These are phyloP conservation scores for Ormia ochracea DNA, from an alignment of 2,888 invertebrate species.

Conservation along the genomic window DNA sequence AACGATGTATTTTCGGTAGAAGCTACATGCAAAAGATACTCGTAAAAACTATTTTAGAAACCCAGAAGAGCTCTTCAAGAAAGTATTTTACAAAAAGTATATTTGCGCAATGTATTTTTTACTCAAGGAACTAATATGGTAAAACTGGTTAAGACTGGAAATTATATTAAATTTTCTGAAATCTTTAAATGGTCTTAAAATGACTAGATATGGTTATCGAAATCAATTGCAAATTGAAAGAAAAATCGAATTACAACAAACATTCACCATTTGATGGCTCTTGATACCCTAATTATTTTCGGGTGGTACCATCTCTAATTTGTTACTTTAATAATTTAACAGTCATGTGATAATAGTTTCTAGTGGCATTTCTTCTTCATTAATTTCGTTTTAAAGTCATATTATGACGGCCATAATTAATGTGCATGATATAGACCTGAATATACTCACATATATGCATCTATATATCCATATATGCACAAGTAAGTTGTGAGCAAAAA, in stretches of 20 bases:
- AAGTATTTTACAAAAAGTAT: no score
- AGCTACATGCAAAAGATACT: no score
- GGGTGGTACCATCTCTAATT: conserved; percentile 33
- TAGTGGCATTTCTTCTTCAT: conserved; percentile 17
- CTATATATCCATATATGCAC: not conserved
- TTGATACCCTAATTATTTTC: conserved; percentile 49
- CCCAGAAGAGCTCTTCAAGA: no score
- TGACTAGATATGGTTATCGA: no score
- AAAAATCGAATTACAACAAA: not conserved
- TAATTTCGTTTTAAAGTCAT: conserved; percentile 29
- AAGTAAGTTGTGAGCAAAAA: no score
- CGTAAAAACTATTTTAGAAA: no score
- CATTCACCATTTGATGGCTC: conserved; percentile 11
- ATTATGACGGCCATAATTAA: not conserved
- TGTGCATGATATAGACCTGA: not conserved
- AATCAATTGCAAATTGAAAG: not conserved
- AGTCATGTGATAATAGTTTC: conserved; percentile 36
- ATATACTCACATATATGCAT: not conserved
- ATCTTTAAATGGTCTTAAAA: no score
- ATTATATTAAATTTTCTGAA: no score
- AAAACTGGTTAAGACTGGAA: not conserved
- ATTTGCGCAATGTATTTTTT: no score
- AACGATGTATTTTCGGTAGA: no score
- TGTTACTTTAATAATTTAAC: conserved; percentile 2
- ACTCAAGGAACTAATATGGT: no score